A percentile compares a stretch with the other conserved stretches of the same genome.
phyloP scores from a whole-genome alignment of 2,797 vertebrate species.

The Chaenodraco wilsoni region DNA sequence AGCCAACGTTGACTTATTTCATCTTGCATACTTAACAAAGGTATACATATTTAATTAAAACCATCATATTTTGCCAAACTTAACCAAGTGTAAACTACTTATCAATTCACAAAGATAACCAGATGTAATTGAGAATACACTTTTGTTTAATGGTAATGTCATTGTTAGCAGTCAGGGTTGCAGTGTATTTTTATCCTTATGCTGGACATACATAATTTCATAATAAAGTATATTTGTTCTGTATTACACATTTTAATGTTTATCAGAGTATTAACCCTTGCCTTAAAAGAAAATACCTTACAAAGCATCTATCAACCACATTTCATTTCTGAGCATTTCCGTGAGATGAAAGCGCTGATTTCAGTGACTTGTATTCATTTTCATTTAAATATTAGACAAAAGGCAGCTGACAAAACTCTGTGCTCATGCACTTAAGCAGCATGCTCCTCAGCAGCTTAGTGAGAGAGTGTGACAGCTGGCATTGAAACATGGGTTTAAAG shows the following conservation, averaged over 20 bases:
- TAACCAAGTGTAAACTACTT: too few species aligned
- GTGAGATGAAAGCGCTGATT: background rate
- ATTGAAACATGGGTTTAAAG: conserved; percentile 10
- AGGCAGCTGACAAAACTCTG: background rate
- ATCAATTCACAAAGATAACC: too few species aligned
- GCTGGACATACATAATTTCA: background rate
- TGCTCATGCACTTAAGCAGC: background rate
- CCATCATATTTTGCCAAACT: too few species aligned
- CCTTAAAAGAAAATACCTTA: conserved; percentile 2
- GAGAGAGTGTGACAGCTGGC: conserved; percentile 6
- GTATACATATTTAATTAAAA: too few species aligned
- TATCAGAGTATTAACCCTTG: background rate
- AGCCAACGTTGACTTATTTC: too few species aligned
- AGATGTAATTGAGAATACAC: too few species aligned
- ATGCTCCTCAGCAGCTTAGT: conserved; percentile 6
- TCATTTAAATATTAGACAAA: conserved; percentile 15
- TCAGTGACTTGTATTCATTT: conserved; percentile 5
- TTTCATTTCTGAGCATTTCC: conserved; percentile 1
- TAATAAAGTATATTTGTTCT: background rate
- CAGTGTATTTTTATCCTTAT: background rate
- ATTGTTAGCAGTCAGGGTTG: too few species aligned
- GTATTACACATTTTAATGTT: background rate
- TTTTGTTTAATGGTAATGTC: too few species aligned
- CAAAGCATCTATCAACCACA: background rate
- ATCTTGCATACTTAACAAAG: too few species aligned